Evolutionary conservation across 2,113 vertebrate genomes (phyloP).

Genomic region (Centrocercus urophasianus): DNA sequence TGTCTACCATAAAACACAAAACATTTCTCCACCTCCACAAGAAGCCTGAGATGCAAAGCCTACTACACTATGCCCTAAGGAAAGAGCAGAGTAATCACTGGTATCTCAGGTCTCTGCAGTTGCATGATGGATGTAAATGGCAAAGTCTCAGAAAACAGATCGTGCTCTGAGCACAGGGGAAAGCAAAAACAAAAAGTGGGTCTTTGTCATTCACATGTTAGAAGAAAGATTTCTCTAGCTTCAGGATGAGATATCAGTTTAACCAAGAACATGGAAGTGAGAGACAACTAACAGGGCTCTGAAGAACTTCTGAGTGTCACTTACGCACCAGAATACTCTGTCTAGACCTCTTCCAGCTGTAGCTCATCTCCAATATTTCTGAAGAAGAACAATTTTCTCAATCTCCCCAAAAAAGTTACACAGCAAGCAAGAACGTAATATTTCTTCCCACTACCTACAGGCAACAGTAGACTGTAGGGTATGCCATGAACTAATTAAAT

Average conservation of each 20-base stretch:
- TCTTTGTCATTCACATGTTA: neutral
- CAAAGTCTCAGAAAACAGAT: neutral
- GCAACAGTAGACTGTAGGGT: neutral
- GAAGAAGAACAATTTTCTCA: slow-evolving; percentile 25
- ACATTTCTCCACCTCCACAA: neutral
- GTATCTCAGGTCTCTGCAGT: neutral
- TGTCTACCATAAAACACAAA: neutral
- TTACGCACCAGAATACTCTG: neutral
- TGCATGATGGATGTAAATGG: neutral
- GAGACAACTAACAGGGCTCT: neutral
- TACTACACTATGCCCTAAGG: too few relatives aligned
- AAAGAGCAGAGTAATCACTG: neutral
- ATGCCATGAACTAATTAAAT: slow-evolving; percentile 22
- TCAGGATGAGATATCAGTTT: neutral
- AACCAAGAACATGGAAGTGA: neutral
- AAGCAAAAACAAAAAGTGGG: neutral
- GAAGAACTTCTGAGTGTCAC: neutral
- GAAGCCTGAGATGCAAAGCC: neutral
- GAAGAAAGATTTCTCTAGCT: neutral
- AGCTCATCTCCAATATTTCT: neutral
- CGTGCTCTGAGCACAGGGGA: neutral
- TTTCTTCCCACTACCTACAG: neutral
- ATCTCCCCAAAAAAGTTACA: slow-evolving; percentile 2
- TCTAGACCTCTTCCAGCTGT: neutral
- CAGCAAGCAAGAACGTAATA: slow-evolving; percentile 2